Percentiles rank a stretch among this genome's conserved stretches.
These are phyloP conservation scores for Penaeus monodon DNA, from an alignment of 2,888 invertebrate species.

Conservation along the genomic window DNA sequence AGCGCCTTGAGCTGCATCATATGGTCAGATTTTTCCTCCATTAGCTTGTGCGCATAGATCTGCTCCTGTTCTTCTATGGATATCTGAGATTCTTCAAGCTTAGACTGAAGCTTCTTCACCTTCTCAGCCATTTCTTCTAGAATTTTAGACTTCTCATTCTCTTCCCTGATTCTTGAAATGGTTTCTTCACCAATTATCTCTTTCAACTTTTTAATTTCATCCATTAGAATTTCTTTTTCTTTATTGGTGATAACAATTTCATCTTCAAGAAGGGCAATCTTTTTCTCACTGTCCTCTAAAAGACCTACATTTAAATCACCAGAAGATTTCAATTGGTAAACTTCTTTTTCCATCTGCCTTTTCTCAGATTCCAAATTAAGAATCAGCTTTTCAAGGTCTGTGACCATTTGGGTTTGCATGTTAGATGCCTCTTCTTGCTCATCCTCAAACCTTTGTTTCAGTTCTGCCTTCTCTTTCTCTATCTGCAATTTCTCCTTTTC, in stretches of 20 bases:
- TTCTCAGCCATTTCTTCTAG: conserved; percentile 24
- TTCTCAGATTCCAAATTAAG: conserved; percentile 58
- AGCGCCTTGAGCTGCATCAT: conserved; percentile 37
- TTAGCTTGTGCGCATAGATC: conserved; percentile 25
- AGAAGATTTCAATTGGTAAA: conserved; percentile 35
- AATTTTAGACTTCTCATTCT: conserved; percentile 17
- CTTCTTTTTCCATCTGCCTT: conserved; percentile 43
- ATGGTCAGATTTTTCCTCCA: conserved; percentile 29
- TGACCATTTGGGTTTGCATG: conserved; percentile 62
- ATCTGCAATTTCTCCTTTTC: conserved; percentile 27
- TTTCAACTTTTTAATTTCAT: conserved; percentile 44
- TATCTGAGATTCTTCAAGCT: conserved; percentile 17
- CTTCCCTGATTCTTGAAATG: conserved; percentile 24
- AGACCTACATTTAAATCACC: conserved; percentile 35
- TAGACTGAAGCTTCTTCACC: conserved; percentile 16
- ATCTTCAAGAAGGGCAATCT: conserved; percentile 36
- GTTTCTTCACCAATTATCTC: conserved; percentile 41
- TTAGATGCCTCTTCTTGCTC: conserved; percentile 58
- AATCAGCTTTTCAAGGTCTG: conserved; percentile 62
- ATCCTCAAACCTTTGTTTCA: conserved; percentile 67
- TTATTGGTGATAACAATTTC: conserved; percentile 29
- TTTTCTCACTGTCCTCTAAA: conserved; percentile 46
- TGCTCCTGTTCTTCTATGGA: conserved; percentile 33
- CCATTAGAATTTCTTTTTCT: conserved; percentile 43
- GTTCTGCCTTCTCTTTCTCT: conserved; percentile 67